A percentile compares a stretch with the other conserved stretches of the same genome.
phyloP scores from a whole-genome alignment of 2,888 invertebrate genomes.

The Lamproptera curius region DNA sequence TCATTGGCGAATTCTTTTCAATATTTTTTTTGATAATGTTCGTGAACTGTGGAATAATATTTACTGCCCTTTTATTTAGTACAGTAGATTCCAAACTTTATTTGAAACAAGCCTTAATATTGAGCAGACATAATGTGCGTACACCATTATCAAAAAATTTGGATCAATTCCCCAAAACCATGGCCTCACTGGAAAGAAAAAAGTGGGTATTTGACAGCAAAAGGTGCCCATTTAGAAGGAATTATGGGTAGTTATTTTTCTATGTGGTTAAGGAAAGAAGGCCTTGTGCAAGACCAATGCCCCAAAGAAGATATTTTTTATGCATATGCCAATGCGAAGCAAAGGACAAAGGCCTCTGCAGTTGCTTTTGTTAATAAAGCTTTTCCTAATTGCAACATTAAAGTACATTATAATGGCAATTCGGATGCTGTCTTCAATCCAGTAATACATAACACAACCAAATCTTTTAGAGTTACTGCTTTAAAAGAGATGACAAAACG shows the following conservation, averaged over 20 bases:
- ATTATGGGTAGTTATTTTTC: slow-evolving; percentile 51
- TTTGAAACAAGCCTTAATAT: slow-evolving; percentile 49
- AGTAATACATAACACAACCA: slow-evolving; percentile 50
- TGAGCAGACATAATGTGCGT: slow-evolving; percentile 58
- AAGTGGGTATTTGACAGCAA: slow-evolving; percentile 49
- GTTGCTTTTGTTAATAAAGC: slow-evolving; percentile 49
- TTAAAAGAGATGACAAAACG: slow-evolving; percentile 42
- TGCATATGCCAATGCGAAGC: slow-evolving; percentile 56
- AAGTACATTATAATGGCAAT: slow-evolving; percentile 42
- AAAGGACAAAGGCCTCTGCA: slow-evolving; percentile 56
- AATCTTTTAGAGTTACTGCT: slow-evolving; percentile 40
- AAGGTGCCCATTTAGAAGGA: slow-evolving; percentile 53
- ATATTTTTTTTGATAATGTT: slow-evolving; percentile 9
- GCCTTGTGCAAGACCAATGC: slow-evolving; percentile 36
- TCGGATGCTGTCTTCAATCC: slow-evolving; percentile 56
- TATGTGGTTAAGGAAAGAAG: slow-evolving; percentile 42
- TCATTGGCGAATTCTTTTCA: not conserved
- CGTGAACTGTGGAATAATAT: slow-evolving; percentile 4
- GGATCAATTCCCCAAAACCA: slow-evolving; percentile 39
- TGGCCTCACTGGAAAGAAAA: slow-evolving; percentile 57
- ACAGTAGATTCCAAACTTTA: slow-evolving; percentile 7
- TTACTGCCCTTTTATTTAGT: slow-evolving; percentile 7
- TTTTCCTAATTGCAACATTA: slow-evolving; percentile 53
- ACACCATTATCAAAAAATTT: slow-evolving; percentile 52
- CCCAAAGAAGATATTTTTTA: slow-evolving; percentile 48